Evolutionary conservation across 2,113 vertebrate species (phyloP).

Genomic region (Cinclus mexicanus): DNA sequence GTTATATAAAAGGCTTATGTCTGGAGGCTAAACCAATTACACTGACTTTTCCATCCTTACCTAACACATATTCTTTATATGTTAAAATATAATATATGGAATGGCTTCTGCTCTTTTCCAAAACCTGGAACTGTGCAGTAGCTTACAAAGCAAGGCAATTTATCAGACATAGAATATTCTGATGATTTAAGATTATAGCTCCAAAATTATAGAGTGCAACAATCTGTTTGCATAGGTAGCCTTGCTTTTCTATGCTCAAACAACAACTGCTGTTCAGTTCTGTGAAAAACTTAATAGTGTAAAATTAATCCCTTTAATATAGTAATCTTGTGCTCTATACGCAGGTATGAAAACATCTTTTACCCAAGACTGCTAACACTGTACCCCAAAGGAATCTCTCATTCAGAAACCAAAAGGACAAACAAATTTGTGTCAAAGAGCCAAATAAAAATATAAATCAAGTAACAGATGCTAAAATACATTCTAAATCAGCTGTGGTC

Average conservation of each 20-base stretch:
- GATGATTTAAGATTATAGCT: neutral
- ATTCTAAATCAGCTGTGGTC: neutral
- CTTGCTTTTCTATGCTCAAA: neutral
- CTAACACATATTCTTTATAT: neutral
- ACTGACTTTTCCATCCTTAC: neutral
- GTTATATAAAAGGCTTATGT: neutral
- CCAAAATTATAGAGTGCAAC: neutral
- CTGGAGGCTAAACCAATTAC: constrained; percentile 1
- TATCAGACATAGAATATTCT: neutral
- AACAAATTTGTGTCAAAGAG: neutral
- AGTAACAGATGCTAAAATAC: neutral
- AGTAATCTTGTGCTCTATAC: neutral
- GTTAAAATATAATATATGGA: neutral
- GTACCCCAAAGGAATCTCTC: neutral
- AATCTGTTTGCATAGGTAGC: neutral
- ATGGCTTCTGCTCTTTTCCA: neutral
- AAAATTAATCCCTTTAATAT: neutral
- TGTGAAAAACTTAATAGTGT: neutral
- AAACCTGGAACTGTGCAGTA: neutral
- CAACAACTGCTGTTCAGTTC: neutral
- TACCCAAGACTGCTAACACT: neutral
- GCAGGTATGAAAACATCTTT: neutral
- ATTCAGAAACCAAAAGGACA: neutral
- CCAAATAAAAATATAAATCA: neutral
- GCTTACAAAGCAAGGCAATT: neutral